Evolutionary conservation across 1,140 invertebrate species (phyloP), one percentile per base, ranked within the genome.

Genomic region (Camponotus vicinus): DNA sequence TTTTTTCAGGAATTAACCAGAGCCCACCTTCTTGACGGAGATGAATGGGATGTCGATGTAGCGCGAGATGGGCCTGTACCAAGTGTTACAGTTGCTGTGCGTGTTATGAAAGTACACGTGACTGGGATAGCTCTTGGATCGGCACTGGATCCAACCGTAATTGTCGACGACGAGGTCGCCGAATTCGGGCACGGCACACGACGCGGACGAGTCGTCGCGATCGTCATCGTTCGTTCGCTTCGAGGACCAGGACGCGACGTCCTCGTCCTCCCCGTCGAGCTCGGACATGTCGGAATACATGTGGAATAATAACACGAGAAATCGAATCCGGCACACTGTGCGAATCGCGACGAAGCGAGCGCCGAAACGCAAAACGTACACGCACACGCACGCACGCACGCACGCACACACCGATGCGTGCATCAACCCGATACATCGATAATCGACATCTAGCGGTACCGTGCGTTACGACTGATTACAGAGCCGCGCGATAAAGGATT

Each of bases 111-210:
- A 89, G 13, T 90, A 89, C 7, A 32, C 4, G 0, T 59, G 52
- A 1, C 52, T 70, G 2, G 89, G 89, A 64, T 49, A 73, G 2
- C 7, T 90, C 4, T 73, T 90, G 0, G 92, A 93, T 4, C 11
- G 57, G 42, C 89, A 92, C 52, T 93, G 84, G 0, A 93, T 80
- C 92, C 91, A 93, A 21, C 88, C 82, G 6, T 86, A 34, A 42
- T 89, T 92, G 2, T 90, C 78, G 8, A 86, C 78, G 8, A 86
- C 59, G 27, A 83, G 89, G 6, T 87, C n/a, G 0, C 89, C 92
- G 40, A 93, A 93, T 75, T 90, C 32, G 27, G 18, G 13, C 6
- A 63, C 37, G 21, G 13, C 27, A 21, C n/a, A 0, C 76, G 18
- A 40, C 15, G 52, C 21, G 49, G 27, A 64, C 34, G 18, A 8